phyloP scores from a whole-genome alignment of 2,797 vertebrate genomes.

The Crenichthys baileyi region DNA sequence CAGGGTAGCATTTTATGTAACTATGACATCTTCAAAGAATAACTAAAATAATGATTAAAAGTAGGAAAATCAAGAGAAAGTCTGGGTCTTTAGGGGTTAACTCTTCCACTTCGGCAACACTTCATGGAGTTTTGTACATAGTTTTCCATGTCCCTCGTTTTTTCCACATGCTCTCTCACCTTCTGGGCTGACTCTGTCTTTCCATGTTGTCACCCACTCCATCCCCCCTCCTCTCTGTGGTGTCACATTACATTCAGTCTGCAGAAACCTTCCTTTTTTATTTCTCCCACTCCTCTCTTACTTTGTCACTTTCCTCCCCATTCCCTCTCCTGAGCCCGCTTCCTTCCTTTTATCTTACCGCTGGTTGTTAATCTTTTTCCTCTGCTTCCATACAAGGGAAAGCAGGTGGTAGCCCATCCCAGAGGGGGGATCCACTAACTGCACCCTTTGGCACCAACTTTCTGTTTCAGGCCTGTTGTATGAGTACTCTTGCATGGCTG shows the following conservation, averaged over 20 bases:
- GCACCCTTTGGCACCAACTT: slow-evolving; percentile 73
- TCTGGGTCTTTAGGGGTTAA: slow-evolving; percentile 20
- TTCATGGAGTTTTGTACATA: slow-evolving; percentile 45
- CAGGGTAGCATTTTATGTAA: not conserved
- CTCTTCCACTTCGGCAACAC: slow-evolving; percentile 20
- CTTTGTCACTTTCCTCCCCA: slow-evolving; percentile 28
- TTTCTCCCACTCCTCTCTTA: slow-evolving; percentile 43
- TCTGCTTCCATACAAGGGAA: slow-evolving; percentile 52
- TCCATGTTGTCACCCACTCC: slow-evolving; percentile 67
- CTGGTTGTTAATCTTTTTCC: slow-evolving; percentile 41
- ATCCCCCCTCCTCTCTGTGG: slow-evolving; percentile 16
- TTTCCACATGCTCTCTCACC: slow-evolving; percentile 8
- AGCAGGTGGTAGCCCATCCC: slow-evolving; percentile 55
- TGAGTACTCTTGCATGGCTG: slow-evolving; percentile 47
- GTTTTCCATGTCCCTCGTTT: slow-evolving; percentile 21
- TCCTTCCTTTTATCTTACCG: slow-evolving; percentile 58
- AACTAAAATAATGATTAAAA: not conserved
- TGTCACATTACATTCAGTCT: slow-evolving; percentile 68
- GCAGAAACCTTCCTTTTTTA: slow-evolving; percentile 62
- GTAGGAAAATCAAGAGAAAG: slow-evolving; percentile 1
- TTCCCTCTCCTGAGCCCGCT: slow-evolving; percentile 40
- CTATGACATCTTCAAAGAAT: slow-evolving; percentile 10
- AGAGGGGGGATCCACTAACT: slow-evolving; percentile 65
- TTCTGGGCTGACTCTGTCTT: slow-evolving; percentile 55
- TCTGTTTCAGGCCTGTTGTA: slow-evolving; percentile 53